Base-by-base conservation (phyloP, 2,113 vertebrate genomes). In the Pipra filicauda region DNA sequence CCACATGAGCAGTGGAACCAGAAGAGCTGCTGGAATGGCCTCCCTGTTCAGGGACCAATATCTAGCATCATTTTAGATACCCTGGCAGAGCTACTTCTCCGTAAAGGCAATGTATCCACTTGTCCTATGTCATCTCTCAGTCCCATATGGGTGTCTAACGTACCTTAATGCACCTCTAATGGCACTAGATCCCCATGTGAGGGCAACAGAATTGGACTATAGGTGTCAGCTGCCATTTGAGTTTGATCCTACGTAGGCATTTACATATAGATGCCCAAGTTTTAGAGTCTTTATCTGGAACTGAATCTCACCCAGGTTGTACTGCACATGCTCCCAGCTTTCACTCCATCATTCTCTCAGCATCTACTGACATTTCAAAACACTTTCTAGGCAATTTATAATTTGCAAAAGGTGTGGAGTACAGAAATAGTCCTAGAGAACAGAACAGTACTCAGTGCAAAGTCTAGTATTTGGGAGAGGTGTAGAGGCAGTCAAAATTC, bases 181-280 rank as follows among this genome's bases (percentile, higher is more conserved):
- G 64, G 21, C 33, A 30, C 15, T 30, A 58, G 21, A 62, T 37
- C 3, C 27, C 37, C 1, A 0, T 11, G 5, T 54, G 30, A 5
- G n/a, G 23, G 33, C 35, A 44, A 20, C 15, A 69, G 44, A 65
- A 54, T 14, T 65, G 66, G 58, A 49, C n/a, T n/a, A 41, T 8
- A 37, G 18, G 27, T 61, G 16, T 35, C 37, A 59, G 19, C 58
- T 67, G 24, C 28, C 33, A 19, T 41, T 55, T 59, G 26, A 77
- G 43, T 23, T 59, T 21, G 30, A 64, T 71, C 61, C 30, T 6
- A 3, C 21, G 15, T 4, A 33, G 24, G 31, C 9, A 30, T 71
- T 48, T 39, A 37, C 1, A 3, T 16, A 61, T 0, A 74, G 46
- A 28, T 19, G 3, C 12, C 30, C 39, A 75, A 5, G 7, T 64